Conservation (phyloP, 2,888 invertebrate genomes). For the Oeneis ivallda region DNA sequence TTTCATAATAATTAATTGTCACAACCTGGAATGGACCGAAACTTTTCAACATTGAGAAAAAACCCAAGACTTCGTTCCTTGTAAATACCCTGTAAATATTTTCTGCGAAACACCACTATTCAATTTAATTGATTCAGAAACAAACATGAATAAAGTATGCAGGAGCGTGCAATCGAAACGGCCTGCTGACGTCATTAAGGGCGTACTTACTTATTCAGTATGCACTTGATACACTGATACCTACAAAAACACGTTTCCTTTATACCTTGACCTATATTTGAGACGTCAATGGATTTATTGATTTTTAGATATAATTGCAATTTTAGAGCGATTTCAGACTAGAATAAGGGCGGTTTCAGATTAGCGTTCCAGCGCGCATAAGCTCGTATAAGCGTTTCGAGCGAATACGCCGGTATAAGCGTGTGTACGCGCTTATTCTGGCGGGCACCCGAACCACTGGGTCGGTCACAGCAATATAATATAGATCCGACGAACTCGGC, state of each 20-base stretch:
- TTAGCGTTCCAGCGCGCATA: too few relatives aligned
- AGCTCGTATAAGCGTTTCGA: too few relatives aligned
- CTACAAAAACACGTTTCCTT: background rate
- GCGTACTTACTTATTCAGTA: background rate
- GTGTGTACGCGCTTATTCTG: too few relatives aligned
- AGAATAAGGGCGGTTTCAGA: too few relatives aligned
- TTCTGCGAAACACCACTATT: background rate
- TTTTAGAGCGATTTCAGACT: too few relatives aligned
- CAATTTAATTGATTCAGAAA: background rate
- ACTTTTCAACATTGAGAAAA: too few relatives aligned
- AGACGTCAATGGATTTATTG: slow-evolving; percentile 12
- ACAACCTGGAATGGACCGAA: too few relatives aligned
- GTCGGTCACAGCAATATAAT: too few relatives aligned
- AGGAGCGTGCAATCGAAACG: background rate
- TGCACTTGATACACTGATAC: background rate
- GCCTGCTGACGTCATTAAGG: slow-evolving; percentile 2
- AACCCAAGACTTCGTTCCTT: background rate
- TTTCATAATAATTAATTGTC: too few relatives aligned
- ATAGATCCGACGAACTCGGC: too few relatives aligned
- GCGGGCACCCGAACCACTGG: too few relatives aligned
- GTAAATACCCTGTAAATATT: background rate
- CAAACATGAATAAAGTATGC: slow-evolving; percentile 11
- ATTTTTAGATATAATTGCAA: slow-evolving; percentile 9
- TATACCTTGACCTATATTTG: background rate
- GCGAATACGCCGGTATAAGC: too few relatives aligned